These are phyloP conservation scores for Drosophila azteca DNA, from an alignment of 1,140 invertebrate species.

Conservation along the genomic window DNA sequence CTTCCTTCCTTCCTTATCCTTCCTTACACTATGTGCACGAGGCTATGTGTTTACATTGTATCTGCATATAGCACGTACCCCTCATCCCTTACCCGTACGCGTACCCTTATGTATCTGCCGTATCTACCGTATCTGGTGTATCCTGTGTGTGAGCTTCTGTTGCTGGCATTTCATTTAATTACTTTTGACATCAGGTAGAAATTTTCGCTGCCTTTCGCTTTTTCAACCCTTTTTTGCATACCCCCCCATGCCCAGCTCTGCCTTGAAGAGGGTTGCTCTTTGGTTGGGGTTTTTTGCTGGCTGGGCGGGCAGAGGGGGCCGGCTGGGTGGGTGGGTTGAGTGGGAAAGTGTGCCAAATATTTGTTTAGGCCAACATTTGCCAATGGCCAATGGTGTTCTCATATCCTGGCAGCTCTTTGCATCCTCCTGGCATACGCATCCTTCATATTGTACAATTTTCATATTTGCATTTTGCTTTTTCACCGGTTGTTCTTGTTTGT, in stretches of 20 bases:
- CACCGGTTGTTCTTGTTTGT: slow-evolving; percentile 12
- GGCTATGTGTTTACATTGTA: too few relatives aligned
- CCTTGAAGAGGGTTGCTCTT: slow-evolving; percentile 21
- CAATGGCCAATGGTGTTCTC: slow-evolving; percentile 60
- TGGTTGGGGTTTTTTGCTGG: too few relatives aligned
- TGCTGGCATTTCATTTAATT: slow-evolving; percentile 76
- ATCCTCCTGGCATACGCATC: slow-evolving; percentile 25
- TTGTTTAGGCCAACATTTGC: slow-evolving; percentile 70
- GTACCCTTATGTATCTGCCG: background rate
- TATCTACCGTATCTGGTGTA: slow-evolving; percentile 4
- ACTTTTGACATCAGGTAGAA: slow-evolving; percentile 77
- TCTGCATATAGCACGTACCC: too few relatives aligned
- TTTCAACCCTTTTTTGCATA: slow-evolving; percentile 37
- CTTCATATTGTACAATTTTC: slow-evolving; percentile 35
- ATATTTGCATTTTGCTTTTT: slow-evolving; percentile 70
- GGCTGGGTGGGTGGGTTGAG: background rate
- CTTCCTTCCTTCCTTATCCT: too few relatives aligned
- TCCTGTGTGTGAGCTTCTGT: slow-evolving; percentile 28
- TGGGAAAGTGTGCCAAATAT: slow-evolving; percentile 75
- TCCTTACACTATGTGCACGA: too few relatives aligned
- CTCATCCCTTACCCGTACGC: too few relatives aligned
- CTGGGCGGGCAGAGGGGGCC: background rate
- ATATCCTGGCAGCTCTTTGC: slow-evolving; percentile 40
- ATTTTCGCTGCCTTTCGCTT: slow-evolving; percentile 50
- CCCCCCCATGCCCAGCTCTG: too few relatives aligned